Evolutionary conservation across 2,888 invertebrate genomes (phyloP).

Genomic region (Zygaena filipendulae): DNA sequence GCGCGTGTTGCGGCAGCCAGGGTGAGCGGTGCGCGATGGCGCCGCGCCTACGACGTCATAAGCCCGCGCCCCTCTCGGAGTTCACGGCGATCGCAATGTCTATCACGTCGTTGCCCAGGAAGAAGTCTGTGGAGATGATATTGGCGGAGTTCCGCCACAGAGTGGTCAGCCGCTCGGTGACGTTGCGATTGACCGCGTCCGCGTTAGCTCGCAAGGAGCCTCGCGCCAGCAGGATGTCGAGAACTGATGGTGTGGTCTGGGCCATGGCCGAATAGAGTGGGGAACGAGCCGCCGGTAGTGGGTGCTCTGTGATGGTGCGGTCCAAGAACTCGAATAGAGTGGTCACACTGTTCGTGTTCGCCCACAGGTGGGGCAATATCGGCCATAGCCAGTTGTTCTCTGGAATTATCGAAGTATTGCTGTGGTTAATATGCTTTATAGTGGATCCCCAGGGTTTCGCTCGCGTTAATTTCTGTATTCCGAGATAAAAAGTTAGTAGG

Average conservation of each 20-base stretch:
- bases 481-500: too few species aligned
- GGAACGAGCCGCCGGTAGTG: constrained; percentile 43
- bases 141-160: constrained; percentile 76
- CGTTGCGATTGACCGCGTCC: constrained; percentile 74
- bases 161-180: constrained; percentile 74
- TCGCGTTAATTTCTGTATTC: too few species aligned
- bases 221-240: constrained; percentile 70
- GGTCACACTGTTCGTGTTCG: constrained; percentile 57
- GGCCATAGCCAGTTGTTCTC: constrained; percentile 73
- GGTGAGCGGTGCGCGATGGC: constrained; percentile 28
- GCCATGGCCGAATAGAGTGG: constrained; percentile 77
- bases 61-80: constrained; percentile 41
- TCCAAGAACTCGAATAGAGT: constrained; percentile 50
- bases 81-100: constrained; percentile 71
- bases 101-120: constrained; percentile 76
- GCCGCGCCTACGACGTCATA: constrained; percentile 41
- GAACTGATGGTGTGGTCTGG: constrained; percentile 74
- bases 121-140: constrained; percentile 79
- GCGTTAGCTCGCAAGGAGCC: constrained; percentile 74
- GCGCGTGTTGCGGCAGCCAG: constrained; percentile 30
- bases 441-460: too few species aligned
- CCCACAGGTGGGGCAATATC: constrained; percentile 72
- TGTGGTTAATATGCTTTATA: background rate
- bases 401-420: constrained; percentile 27
- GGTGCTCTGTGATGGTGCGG: constrained; percentile 41